Evolutionary conservation across 2,888 invertebrate genomes (phyloP).

Genomic region (Chloromyia formosa): DNA sequence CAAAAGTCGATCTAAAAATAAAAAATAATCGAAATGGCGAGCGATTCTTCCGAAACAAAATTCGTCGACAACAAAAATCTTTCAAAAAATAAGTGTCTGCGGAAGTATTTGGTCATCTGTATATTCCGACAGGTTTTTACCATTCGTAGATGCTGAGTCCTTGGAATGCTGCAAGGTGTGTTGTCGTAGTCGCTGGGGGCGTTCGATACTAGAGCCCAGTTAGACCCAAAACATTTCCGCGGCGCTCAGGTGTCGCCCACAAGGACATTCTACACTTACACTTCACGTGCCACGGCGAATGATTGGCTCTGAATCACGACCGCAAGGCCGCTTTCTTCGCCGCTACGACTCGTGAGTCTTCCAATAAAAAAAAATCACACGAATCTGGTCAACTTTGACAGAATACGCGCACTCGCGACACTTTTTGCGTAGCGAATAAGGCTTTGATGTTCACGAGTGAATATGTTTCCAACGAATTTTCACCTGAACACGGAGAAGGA

Average conservation of each 20-base stretch:
- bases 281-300: slow-evolving; percentile 27
- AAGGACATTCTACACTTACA: slow-evolving; percentile 10
- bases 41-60: slow-evolving; percentile 1
- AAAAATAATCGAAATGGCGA: slow-evolving; percentile 36
- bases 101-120: not conserved
- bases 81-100: not conserved
- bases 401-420: slow-evolving; percentile 46
- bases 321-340: slow-evolving; percentile 45
- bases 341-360: slow-evolving; percentile 30
- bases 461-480: not conserved
- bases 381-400: slow-evolving; percentile 42
- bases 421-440: slow-evolving; percentile 30
- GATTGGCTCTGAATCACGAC: slow-evolving; percentile 32
- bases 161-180: slow-evolving; percentile 6
- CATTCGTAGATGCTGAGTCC: slow-evolving; percentile 35
- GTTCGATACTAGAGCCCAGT: slow-evolving; percentile 46
- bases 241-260: not conserved
- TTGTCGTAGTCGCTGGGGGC: slow-evolving; percentile 34
- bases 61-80: not conserved
- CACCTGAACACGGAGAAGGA: not conserved
- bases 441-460: not conserved
- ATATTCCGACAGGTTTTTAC: slow-evolving; percentile 16
- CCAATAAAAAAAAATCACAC: slow-evolving; percentile 35
- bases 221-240: slow-evolving; percentile 12
- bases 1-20: slow-evolving; percentile 40